phyloP scores from a whole-genome alignment of 2,888 invertebrate species.

The Harpalus rufipes region DNA sequence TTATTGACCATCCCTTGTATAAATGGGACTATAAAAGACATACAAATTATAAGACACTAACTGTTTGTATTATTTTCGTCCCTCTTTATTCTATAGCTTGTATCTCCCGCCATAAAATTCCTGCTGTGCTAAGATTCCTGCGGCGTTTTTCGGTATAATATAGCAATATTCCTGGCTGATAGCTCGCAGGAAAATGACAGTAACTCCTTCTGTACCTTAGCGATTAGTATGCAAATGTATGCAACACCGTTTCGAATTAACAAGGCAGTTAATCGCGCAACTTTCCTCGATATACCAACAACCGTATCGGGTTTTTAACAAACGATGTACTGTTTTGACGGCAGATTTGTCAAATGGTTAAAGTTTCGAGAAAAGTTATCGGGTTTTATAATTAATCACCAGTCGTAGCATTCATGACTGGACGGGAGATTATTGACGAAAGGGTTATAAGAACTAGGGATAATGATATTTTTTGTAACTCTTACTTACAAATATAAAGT shows the following conservation, averaged over 20 bases:
- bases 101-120: too few relatives aligned
- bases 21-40: too few relatives aligned
- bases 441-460: not conserved
- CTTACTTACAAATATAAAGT: too few relatives aligned
- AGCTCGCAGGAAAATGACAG: too few relatives aligned
- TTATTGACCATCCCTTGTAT: too few relatives aligned
- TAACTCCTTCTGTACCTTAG: not conserved
- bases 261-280: slow-evolving; percentile 44
- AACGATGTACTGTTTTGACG: slow-evolving; percentile 51
- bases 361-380: slow-evolving; percentile 47
- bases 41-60: too few relatives aligned
- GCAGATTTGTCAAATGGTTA: slow-evolving; percentile 38
- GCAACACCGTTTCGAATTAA: slow-evolving; percentile 60
- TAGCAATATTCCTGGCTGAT: too few relatives aligned
- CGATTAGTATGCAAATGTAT: slow-evolving; percentile 62
- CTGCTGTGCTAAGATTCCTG: too few relatives aligned
- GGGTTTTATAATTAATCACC: slow-evolving; percentile 37
- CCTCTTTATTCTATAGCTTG: too few relatives aligned
- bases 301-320: slow-evolving; percentile 25
- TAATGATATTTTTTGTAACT: too few relatives aligned
- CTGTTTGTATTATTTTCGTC: too few relatives aligned
- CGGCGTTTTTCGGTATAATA: too few relatives aligned
- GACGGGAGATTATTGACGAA: not conserved
- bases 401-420: not conserved
- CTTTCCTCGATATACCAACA: not conserved